phyloP scores from a whole-genome alignment of 2,113 vertebrate genomes.

The Poeciliopsis retropinna region DNA sequence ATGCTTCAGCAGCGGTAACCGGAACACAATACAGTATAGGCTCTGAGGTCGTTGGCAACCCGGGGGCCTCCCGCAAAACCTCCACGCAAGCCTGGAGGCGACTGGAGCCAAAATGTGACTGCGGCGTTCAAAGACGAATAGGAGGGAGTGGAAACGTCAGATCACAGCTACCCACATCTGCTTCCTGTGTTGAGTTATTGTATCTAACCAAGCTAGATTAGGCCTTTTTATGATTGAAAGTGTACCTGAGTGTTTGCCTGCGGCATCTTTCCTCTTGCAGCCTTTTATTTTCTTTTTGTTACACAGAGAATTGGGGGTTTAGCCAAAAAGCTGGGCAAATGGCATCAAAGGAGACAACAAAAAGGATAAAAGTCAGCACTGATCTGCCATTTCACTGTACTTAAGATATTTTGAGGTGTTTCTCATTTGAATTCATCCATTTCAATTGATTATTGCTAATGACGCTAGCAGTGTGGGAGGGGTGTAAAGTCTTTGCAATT shows the following conservation, averaged over 20 bases:
- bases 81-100: constrained; percentile 39
- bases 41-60: constrained; percentile 36
- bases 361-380: constrained; percentile 1
- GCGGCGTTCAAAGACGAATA: not conserved
- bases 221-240: constrained; percentile 34
- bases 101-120: constrained; percentile 49
- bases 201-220: constrained; percentile 24
- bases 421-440: no score
- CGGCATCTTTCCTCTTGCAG: constrained; percentile 27
- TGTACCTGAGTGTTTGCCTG: constrained; percentile 37
- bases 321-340: constrained; percentile 9
- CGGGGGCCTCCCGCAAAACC: constrained; percentile 32
- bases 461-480: no score
- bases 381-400: not conserved
- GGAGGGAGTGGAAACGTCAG: constrained; percentile 3
- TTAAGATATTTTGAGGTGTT: no score
- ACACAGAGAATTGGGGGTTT: not conserved
- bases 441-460: no score
- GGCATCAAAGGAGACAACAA: not conserved
- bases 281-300: constrained; percentile 2
- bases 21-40: constrained; percentile 39
- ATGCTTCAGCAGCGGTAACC: constrained; percentile 59
- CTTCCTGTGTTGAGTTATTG: constrained; percentile 13
- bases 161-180: constrained; percentile 17
- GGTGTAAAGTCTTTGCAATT: no score